Conservation (phyloP, 1,140 invertebrate species). For the Eriosoma lanigerum region DNA sequence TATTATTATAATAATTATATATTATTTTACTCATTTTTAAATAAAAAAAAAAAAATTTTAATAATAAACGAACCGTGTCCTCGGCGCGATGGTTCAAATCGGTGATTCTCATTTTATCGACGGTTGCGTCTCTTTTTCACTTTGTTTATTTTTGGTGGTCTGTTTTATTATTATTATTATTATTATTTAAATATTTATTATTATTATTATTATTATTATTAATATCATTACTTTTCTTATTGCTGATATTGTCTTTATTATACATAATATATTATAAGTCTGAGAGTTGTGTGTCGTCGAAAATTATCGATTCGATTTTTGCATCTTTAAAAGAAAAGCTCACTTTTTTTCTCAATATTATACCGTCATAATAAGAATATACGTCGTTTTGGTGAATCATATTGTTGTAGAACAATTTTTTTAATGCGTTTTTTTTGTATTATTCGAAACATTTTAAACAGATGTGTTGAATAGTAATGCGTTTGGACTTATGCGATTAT, state of each 20-base stretch:
- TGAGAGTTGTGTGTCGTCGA: not conserved
- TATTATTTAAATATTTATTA: not conserved
- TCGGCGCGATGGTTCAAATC: slow-evolving; percentile 21
- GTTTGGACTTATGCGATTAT: too few species aligned
- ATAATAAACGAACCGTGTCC: not conserved
- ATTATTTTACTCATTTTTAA: not conserved
- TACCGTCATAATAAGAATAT: not conserved
- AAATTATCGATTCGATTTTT: not conserved
- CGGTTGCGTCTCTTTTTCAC: not conserved
- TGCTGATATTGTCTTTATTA: not conserved
- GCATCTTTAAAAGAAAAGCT: not conserved
- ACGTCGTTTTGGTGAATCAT: not conserved
- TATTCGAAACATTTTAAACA: not conserved
- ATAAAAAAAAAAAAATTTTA: too few species aligned
- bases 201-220: not conserved
- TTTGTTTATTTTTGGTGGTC: not conserved
- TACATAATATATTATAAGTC: not conserved
- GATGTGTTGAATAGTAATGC: not conserved
- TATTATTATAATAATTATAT: not conserved
- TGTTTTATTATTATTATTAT: not conserved
- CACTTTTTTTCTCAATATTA: slow-evolving; percentile 25
- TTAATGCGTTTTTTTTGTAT: too few species aligned
- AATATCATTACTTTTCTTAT: too few species aligned
- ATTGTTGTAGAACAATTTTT: not conserved
- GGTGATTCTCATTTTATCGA: not conserved